Conservation (phyloP, 2,797 vertebrate species). For the Melanogrammus aeglefinus region DNA sequence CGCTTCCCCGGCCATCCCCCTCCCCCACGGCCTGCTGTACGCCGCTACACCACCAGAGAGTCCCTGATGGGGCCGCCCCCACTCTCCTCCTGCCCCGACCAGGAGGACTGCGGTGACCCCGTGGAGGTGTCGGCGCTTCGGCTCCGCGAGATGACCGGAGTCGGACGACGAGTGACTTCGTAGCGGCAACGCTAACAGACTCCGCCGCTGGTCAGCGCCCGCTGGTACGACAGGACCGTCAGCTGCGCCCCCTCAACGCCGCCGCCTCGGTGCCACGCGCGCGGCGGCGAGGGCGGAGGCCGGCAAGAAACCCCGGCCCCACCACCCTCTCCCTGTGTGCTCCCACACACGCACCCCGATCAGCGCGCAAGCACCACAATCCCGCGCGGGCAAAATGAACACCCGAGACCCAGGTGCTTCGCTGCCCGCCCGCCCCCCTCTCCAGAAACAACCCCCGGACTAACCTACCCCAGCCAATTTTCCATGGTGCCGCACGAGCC, state of each 20-base stretch:
- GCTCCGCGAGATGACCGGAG: conserved; percentile 92
- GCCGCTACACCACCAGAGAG: conserved; percentile 91
- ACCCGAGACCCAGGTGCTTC: conserved; percentile 87
- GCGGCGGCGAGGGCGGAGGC: conserved; percentile 71
- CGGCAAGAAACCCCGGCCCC: conserved; percentile 72
- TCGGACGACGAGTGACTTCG: conserved; percentile 96
- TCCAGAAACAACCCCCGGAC: conserved; percentile 80
- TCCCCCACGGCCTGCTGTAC: conserved; percentile 89
- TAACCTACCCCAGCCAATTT: conserved; percentile 89
- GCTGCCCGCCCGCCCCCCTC: conserved; percentile 78
- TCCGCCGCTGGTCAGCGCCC: conserved; percentile 89
- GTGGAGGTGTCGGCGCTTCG: conserved; percentile 91
- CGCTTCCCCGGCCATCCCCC: conserved; percentile 88
- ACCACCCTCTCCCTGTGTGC: conserved; percentile 73
- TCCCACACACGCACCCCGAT: conserved; percentile 77
- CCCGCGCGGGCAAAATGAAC: conserved; percentile 96
- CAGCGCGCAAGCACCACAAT: conserved; percentile 74
- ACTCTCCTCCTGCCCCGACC: conserved; percentile 84
- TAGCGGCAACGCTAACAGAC: conserved; percentile 87
- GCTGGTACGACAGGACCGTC: conserved; percentile 91
- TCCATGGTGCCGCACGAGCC: conserved; percentile 95
- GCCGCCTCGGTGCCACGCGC: conserved; percentile 25
- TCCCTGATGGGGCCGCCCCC: conserved; percentile 83
- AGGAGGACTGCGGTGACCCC: conserved; percentile 92
- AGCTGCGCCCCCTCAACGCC: conserved; percentile 79